These are phyloP conservation scores for Typhlomys cinereus DNA, from an alignment of 2,113 vertebrate species.

Conservation along the genomic window DNA sequence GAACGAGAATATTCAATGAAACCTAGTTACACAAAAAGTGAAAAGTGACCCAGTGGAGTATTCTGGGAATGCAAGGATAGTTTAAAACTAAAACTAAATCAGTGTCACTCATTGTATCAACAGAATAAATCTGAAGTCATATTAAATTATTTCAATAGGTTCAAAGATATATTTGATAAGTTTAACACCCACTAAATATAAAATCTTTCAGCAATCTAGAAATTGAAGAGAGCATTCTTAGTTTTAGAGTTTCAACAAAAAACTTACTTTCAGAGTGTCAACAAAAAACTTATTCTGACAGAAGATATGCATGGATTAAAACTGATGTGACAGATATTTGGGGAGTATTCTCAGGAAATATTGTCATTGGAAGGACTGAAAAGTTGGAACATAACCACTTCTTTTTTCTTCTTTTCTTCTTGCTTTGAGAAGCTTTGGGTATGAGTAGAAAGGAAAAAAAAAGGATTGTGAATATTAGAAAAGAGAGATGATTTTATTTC, in stretches of 20 bases:
- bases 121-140: neutral
- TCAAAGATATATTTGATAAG: neutral
- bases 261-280: neutral
- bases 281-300: no score
- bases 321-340: neutral
- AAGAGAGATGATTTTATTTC: neutral
- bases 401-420: neutral
- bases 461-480: neutral
- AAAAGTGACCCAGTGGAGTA: neutral
- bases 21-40: neutral
- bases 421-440: neutral
- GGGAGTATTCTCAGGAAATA: neutral
- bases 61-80: neutral
- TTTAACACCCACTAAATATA: neutral
- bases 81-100: constrained; percentile 18
- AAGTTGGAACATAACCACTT: neutral
- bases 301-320: neutral
- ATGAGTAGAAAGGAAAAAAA: neutral
- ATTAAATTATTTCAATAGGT: neutral
- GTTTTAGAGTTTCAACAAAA: neutral
- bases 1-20: neutral
- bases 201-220: neutral
- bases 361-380: neutral
- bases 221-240: neutral
- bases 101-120: neutral